phyloP scores from a whole-genome alignment of 2,797 vertebrate genomes.

The Neopelma chrysocephalum region DNA sequence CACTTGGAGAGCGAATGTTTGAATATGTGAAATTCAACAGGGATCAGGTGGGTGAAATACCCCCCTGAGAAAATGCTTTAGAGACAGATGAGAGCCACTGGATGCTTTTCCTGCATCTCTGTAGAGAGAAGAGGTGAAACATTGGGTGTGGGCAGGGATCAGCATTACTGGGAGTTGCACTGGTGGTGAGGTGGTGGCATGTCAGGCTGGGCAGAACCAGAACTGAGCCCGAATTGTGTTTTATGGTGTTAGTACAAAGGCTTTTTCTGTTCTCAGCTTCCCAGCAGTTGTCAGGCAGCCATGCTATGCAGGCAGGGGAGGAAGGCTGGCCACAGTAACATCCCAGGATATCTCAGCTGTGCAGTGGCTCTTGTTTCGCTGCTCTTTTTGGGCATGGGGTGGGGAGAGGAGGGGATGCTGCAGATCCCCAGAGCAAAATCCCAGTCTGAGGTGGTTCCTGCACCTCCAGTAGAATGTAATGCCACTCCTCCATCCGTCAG shows the following conservation, averaged over 20 bases:
- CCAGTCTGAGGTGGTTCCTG: background rate
- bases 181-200: background rate
- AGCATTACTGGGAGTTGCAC: background rate
- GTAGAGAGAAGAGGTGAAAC: background rate
- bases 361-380: background rate
- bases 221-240: background rate
- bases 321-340: background rate
- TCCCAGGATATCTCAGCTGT: background rate
- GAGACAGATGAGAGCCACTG: background rate
- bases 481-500: background rate
- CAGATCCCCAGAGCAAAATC: background rate
- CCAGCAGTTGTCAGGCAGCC: background rate
- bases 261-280: background rate
- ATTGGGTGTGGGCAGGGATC: fast-evolving
- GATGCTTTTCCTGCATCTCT: background rate
- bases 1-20: background rate
- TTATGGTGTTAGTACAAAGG: background rate
- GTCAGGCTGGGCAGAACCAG: background rate
- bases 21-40: background rate
- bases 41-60: background rate
- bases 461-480: background rate
- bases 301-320: background rate
- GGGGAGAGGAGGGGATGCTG: background rate
- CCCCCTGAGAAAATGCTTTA: background rate
- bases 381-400: background rate